These are phyloP conservation scores for Oxygymnocypris stewartii DNA, from an alignment of 2,113 vertebrate genomes.

Conservation along the genomic window DNA sequence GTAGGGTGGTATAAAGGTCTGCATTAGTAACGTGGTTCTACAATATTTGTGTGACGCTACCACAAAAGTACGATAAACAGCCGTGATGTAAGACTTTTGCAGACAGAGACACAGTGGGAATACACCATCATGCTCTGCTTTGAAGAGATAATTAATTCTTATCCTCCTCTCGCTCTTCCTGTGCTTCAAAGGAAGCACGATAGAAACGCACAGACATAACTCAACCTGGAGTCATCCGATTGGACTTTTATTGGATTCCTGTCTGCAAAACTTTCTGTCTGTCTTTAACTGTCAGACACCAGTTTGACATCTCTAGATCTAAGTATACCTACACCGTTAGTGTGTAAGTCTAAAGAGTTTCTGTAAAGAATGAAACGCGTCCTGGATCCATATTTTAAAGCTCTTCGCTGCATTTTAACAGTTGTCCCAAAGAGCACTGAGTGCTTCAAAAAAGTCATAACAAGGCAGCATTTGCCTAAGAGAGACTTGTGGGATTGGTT, in stretches of 20 bases:
- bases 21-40: not conserved
- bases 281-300: not conserved
- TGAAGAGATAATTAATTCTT: conserved; percentile 42
- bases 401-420: not conserved
- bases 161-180: conserved; percentile 12
- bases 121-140: not conserved
- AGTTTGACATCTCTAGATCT: conserved; percentile 12
- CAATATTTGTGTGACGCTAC: not conserved
- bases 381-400: conserved; percentile 40
- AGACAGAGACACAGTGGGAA: not conserved
- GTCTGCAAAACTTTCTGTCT: not conserved
- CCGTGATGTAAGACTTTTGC: not conserved
- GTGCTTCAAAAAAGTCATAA: conserved; percentile 61
- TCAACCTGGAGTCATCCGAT: not conserved
- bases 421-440: conserved; percentile 4
- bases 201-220: not conserved
- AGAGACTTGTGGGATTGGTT: conserved; percentile 1
- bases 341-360: not conserved
- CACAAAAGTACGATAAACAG: conserved; percentile 10
- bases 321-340: not conserved
- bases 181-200: not conserved
- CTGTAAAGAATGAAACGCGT: not conserved
- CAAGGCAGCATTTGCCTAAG: not conserved
- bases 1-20: not conserved
- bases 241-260: not conserved